Conservation (phyloP, 2,797 vertebrate species). For the Ctenochaetus hawaiiensis region DNA sequence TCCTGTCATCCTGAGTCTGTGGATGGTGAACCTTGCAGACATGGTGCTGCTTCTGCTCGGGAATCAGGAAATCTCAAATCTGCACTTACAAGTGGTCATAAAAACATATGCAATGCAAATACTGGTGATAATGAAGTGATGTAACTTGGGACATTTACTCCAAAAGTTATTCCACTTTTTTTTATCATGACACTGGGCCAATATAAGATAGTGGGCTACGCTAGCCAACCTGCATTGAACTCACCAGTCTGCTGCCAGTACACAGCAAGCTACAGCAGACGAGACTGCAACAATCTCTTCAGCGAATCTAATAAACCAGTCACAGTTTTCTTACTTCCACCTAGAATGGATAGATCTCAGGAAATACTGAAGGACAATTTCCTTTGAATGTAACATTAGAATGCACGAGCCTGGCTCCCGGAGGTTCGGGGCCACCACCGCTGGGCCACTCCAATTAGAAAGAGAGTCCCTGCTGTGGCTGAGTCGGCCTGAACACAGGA, state of each 20-base stretch:
- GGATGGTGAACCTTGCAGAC: no score
- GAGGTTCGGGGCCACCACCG: slow-evolving; percentile 84
- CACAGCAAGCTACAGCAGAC: slow-evolving; percentile 45
- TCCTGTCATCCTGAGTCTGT: no score
- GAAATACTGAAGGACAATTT: slow-evolving; percentile 92
- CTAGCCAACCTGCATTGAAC: slow-evolving; percentile 20
- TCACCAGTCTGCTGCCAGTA: slow-evolving; percentile 17
- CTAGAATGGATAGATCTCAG: slow-evolving; percentile 89
- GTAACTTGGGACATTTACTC: no score
- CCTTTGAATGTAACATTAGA: slow-evolving; percentile 92
- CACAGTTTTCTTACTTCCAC: slow-evolving; percentile 85
- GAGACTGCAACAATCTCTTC: slow-evolving; percentile 54
- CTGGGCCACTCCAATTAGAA: slow-evolving; percentile 88
- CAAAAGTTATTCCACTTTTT: no score
- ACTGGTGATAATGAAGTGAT: no score
- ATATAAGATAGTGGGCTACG: neutral
- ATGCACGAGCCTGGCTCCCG: slow-evolving; percentile 85
- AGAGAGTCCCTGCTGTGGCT: slow-evolving; percentile 86
- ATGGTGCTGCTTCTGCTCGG: no score
- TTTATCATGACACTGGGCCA: no score
- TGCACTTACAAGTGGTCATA: no score
- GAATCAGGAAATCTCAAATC: no score
- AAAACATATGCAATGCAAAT: no score
- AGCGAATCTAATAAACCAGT: slow-evolving; percentile 89
- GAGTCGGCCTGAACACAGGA: slow-evolving; percentile 84